Percentiles rank a stretch among this genome's conserved stretches.
Conservation (phyloP, 2,888 invertebrate genomes). For the Drepanosiphum platanoidis region DNA sequence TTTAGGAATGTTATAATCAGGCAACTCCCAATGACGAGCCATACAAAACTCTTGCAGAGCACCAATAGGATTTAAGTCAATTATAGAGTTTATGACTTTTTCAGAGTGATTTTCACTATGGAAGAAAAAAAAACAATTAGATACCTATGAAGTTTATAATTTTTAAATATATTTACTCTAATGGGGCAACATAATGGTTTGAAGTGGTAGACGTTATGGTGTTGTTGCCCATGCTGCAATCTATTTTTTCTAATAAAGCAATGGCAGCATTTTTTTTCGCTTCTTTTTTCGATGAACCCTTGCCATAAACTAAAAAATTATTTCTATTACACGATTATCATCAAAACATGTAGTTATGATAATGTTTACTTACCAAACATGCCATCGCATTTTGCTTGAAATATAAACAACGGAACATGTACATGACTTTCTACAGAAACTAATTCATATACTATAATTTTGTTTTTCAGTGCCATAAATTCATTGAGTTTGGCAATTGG, state of each 20-base stretch:
- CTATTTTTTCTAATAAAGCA: constrained; percentile 80
- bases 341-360: neutral
- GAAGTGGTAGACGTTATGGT: constrained; percentile 20
- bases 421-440: constrained; percentile 96
- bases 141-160: neutral
- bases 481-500: constrained; percentile 23
- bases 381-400: constrained; percentile 83
- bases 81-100: neutral
- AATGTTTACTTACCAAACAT: constrained; percentile 83
- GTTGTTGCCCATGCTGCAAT: constrained; percentile 73
- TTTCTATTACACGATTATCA: neutral
- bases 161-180: neutral
- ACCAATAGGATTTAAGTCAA: constrained; percentile 77
- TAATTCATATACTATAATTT: constrained; percentile 80
- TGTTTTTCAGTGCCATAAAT: neutral
- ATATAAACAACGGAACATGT: constrained; percentile 95
- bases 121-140: neutral
- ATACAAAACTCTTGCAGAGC: constrained; percentile 95
- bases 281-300: constrained; percentile 93
- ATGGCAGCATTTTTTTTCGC: constrained; percentile 97
- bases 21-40: constrained; percentile 82
- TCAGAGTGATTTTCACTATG: neutral
- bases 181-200: neutral
- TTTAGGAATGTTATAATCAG: neutral
- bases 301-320: neutral